Evolutionary conservation across 2,113 vertebrate species (phyloP), one percentile per base, ranked within the genome.

Genomic region (Hydrochoerus hydrochaeris): DNA sequence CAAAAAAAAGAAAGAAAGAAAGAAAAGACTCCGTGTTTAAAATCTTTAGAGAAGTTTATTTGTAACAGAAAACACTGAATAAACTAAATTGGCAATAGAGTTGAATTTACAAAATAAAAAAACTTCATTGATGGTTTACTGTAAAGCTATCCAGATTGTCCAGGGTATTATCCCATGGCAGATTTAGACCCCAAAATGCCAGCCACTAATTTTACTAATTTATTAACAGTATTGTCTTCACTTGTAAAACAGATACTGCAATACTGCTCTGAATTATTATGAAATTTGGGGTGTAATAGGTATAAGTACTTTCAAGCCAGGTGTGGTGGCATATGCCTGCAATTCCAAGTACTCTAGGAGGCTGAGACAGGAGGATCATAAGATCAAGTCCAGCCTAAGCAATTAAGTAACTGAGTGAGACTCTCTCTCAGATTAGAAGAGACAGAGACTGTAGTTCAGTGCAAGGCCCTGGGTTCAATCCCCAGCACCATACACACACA

Each of bases 61-160:
- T 44, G 4, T 46, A 88, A 88, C 63, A 75, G 46, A 32, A 87
- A 94, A 82, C 22, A 67, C 26, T 28, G 49, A 95, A 69, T 20
- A 91, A 90, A 44, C 57, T 75, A 83, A 90, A 62, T 41, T 92
- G 49, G 57, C 57, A 82, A n/a, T 4, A 85, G 57, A 60, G 30
- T 92, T 65, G 20, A 90, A 54, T 38, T 77, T 95, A 58, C 17
- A 90, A 90, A 94, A 96, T 78, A 35, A 94, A 85, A 85, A 78
- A 78, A 87, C 12, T 8, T 7, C 62, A 26, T 16, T 60, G 58
- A 69, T 6, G 0, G 46, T 32, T 86, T 54, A 63, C 17, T 38
- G 0, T 9, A 62, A 77, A 91, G 65, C 65, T 86, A 49, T 60
- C 41, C 75, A 46, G 41, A 88, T 83, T 13, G 41, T 71, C 38